Conservation (phyloP, 2,113 vertebrate genomes). For the Epinephelus cyanopodus region DNA sequence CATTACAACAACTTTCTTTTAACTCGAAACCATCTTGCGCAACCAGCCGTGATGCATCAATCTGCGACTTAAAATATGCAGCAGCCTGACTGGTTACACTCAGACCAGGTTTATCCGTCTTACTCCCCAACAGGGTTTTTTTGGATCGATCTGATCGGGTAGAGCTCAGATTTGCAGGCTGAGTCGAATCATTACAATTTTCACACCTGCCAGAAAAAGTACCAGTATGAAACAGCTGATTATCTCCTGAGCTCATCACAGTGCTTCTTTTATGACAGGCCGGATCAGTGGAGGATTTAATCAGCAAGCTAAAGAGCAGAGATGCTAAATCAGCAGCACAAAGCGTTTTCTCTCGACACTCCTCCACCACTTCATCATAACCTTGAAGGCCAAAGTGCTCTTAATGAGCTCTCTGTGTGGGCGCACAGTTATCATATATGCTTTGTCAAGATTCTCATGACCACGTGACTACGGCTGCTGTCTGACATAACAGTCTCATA, state of each 20-base stretch:
- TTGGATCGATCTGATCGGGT: not conserved
- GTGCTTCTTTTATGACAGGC: not conserved
- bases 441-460: not conserved
- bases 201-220: not conserved
- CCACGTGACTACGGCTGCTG: not conserved
- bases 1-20: no score
- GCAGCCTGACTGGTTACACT: no score
- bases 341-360: conserved; percentile 1
- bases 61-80: no score
- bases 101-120: no score
- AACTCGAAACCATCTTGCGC: no score
- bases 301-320: conserved; percentile 22
- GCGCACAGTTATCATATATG: not conserved
- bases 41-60: no score
- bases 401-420: not conserved
- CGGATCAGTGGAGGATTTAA: not conserved
- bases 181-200: not conserved
- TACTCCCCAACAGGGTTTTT: no score
- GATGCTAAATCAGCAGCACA: not conserved
- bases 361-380: not conserved
- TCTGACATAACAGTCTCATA: not conserved
- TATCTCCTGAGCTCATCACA: not conserved
- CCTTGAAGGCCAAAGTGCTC: not conserved
- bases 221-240: not conserved
- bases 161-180: not conserved